Percentiles rank a stretch among this genome's conserved stretches.
Evolutionary conservation across 1,140 invertebrate species (phyloP).

Genomic region (Piezodorus guildinii): DNA sequence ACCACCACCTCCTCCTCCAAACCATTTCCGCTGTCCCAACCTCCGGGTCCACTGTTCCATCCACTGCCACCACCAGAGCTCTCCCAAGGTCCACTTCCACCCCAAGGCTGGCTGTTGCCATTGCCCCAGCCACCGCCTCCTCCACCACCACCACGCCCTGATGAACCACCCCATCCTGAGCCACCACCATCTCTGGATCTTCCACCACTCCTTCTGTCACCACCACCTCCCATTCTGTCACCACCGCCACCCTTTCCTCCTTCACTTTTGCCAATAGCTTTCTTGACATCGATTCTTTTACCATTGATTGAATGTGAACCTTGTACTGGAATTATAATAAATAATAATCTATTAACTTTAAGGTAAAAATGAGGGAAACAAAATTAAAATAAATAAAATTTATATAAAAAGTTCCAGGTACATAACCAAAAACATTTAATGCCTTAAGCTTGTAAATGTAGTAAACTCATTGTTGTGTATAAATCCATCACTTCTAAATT

Average conservation of each 20-base stretch:
- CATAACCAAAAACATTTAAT: too few species aligned
- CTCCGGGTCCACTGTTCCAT: slow-evolving; percentile 22
- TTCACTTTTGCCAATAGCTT: slow-evolving; percentile 30
- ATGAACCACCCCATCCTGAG: slow-evolving; percentile 28
- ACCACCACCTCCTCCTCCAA: slow-evolving; percentile 20
- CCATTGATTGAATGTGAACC: slow-evolving; percentile 29
- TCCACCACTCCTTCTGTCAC: slow-evolving; percentile 16
- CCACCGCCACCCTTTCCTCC: slow-evolving; percentile 23
- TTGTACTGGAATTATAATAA: slow-evolving; percentile 28
- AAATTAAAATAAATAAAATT: too few species aligned
- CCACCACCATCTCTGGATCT: slow-evolving; percentile 26
- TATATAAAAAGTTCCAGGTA: too few species aligned
- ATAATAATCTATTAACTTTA: background rate
- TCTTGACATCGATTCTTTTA: slow-evolving; percentile 30
- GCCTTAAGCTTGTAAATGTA: too few species aligned
- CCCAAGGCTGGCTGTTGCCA: slow-evolving; percentile 19
- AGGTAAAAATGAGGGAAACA: too few species aligned
- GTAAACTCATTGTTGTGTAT: too few species aligned
- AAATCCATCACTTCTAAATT: too few species aligned
- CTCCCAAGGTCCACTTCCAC: slow-evolving; percentile 25
- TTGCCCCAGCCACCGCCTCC: slow-evolving; percentile 21
- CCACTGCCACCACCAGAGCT: slow-evolving; percentile 24
- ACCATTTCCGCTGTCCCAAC: slow-evolving; percentile 23
- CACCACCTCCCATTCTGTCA: slow-evolving; percentile 19
- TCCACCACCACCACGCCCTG: slow-evolving; percentile 23